phyloP scores from a whole-genome alignment of 2,797 vertebrate genomes.

The Enteromius thamalakanensis region DNA sequence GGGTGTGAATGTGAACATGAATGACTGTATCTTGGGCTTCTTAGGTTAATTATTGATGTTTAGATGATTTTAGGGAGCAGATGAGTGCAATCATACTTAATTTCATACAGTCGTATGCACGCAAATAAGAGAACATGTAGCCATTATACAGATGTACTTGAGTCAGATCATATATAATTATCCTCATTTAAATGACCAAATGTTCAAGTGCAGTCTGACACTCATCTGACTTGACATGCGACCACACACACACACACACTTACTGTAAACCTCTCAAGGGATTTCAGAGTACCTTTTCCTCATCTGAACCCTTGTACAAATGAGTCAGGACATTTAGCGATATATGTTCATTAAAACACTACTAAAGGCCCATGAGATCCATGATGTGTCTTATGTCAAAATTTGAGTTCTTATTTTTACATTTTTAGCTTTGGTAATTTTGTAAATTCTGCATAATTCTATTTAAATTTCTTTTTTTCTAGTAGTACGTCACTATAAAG shows the following conservation, averaged over 20 bases:
- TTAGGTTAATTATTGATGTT: conserved; percentile 41
- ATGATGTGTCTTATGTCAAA: background rate
- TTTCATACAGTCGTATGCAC: conserved; percentile 50
- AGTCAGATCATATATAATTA: conserved; percentile 64
- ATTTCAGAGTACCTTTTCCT: conserved; percentile 22
- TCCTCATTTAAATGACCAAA: conserved; percentile 66
- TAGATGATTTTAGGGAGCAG: conserved; percentile 36
- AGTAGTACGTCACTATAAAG: background rate
- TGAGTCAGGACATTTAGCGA: conserved; percentile 35
- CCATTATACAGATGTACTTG: background rate
- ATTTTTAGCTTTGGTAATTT: background rate
- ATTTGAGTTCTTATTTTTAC: background rate
- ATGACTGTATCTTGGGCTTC: conserved; percentile 4
- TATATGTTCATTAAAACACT: conserved; percentile 11
- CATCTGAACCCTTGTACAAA: conserved; percentile 32
- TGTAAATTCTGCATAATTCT: background rate
- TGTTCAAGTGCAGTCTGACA: conserved; percentile 66
- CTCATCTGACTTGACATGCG: conserved; percentile 68
- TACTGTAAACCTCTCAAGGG: background rate
- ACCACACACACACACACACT: conserved; percentile 7
- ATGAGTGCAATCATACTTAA: conserved; percentile 61
- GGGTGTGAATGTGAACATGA: conserved; percentile 16
- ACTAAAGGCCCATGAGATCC: background rate
- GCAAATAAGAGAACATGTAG: background rate
- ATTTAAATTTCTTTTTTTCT: background rate